phyloP scores from a whole-genome alignment of 2,888 invertebrate genomes.

The Halictus ligatus region DNA sequence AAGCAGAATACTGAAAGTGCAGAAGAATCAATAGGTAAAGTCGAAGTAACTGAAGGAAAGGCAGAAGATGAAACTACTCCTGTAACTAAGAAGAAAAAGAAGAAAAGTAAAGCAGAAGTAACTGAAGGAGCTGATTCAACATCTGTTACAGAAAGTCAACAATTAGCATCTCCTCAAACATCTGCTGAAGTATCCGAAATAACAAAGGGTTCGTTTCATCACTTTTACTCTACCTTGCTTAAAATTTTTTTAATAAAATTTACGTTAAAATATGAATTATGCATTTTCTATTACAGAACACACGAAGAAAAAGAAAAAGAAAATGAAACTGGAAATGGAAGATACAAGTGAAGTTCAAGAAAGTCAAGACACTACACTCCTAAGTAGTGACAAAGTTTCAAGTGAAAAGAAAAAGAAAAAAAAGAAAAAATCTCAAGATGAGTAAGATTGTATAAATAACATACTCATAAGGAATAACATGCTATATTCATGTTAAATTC shows the following conservation, averaged over 20 bases:
- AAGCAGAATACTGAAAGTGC: conserved; percentile 51
- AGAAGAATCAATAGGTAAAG: conserved; percentile 74
- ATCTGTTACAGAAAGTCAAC: conserved; percentile 18
- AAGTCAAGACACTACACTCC: conserved; percentile 7
- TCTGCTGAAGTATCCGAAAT: conserved; percentile 26
- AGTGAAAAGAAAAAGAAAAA: conserved; percentile 69
- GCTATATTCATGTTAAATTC: background rate
- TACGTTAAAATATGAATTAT: background rate
- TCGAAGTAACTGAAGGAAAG: conserved; percentile 71
- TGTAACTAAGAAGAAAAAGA: conserved; percentile 79
- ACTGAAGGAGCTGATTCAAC: conserved; percentile 28
- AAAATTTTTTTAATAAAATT: background rate
- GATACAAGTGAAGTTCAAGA: conserved; percentile 32
- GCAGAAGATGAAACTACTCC: conserved; percentile 59
- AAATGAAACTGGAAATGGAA: conserved; percentile 83
- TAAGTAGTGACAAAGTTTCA: conserved; percentile 50
- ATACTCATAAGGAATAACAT: conserved; percentile 7
- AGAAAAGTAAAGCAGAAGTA: conserved; percentile 44
- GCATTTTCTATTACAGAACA: conserved; percentile 63
- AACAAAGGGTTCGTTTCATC: conserved; percentile 24
- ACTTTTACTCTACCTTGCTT: background rate
- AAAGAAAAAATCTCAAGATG: conserved; percentile 76
- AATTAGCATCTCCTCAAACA: conserved; percentile 17
- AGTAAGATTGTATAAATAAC: conserved; percentile 38
- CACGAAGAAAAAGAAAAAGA: conserved; percentile 84